Evolutionary conservation across 23 tunicate genomes (phyloP).

Genomic region (Botrylloides violaceus): DNA sequence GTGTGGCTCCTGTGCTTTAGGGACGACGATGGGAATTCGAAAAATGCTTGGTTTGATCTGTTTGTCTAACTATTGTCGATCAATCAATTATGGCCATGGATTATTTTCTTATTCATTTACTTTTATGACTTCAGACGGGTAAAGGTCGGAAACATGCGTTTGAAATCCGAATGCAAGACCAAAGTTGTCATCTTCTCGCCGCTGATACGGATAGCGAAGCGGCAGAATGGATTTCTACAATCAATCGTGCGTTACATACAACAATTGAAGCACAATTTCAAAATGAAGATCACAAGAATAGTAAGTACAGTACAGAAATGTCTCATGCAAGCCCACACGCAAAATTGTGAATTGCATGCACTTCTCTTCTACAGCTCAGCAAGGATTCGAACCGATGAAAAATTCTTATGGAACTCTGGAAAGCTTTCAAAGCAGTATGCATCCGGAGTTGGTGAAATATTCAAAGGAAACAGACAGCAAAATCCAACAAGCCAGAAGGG

Average conservation of each 20-base stretch:
- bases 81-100: too few relatives aligned
- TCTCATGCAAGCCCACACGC: too few relatives aligned
- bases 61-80: too few relatives aligned
- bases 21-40: too few relatives aligned
- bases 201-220: slow-evolving; percentile 84
- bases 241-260: slow-evolving; percentile 64
- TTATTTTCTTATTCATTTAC: neutral
- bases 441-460: slow-evolving; percentile 80
- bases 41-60: too few relatives aligned
- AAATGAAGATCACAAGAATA: slow-evolving; percentile 27
- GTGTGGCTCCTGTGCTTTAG: too few relatives aligned
- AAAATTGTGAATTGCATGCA: neutral
- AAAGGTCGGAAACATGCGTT: slow-evolving; percentile 78
- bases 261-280: slow-evolving; percentile 57
- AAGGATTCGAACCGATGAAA: slow-evolving; percentile 18
- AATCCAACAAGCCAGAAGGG: slow-evolving; percentile 54
- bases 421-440: slow-evolving; percentile 68
- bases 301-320: too few relatives aligned
- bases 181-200: slow-evolving; percentile 57
- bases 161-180: slow-evolving; percentile 88
- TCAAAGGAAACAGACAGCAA: slow-evolving; percentile 81
- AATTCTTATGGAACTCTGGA: slow-evolving; percentile 26
- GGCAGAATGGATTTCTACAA: slow-evolving; percentile 66
- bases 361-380: slow-evolving; percentile 14
- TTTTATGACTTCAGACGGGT: slow-evolving; percentile 26